Percentiles rank a stretch among this genome's conserved stretches.
Conservation (phyloP, 2,113 vertebrate species). For the Ariopsis seemanni region DNA sequence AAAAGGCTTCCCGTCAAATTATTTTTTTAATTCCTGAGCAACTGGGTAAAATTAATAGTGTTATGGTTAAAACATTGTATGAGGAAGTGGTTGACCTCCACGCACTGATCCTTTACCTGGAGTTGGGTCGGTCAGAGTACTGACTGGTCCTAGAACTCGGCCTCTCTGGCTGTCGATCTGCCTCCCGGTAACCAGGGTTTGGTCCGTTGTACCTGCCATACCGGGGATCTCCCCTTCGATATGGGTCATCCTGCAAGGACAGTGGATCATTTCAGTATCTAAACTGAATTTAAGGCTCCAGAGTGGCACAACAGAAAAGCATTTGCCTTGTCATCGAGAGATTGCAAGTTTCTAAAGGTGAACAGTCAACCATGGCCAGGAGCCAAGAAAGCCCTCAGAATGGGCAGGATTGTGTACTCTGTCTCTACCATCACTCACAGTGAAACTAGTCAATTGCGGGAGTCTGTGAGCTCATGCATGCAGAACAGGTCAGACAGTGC, state of each 20-base stretch:
- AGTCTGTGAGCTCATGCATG: neutral
- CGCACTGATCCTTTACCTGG: slow-evolving; percentile 73
- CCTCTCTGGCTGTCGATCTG: slow-evolving; percentile 79
- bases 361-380: neutral
- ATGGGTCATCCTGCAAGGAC: slow-evolving; percentile 73
- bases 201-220: slow-evolving; percentile 77
- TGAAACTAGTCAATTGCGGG: neutral
- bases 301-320: neutral
- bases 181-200: slow-evolving; percentile 70
- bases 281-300: neutral
- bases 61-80: neutral
- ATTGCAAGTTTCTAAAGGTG: neutral
- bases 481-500: neutral
- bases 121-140: slow-evolving; percentile 85
- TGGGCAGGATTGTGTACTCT: neutral
- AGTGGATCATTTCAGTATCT: neutral
- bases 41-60: neutral
- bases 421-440: neutral
- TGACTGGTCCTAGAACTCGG: slow-evolving; percentile 89
- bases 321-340: neutral
- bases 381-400: neutral
- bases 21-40: neutral
- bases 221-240: slow-evolving; percentile 77
- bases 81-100: neutral
- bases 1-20: no score